Evolutionary conservation across 2,113 vertebrate genomes (phyloP), one percentile per base, ranked within the genome.

Genomic region (Phaethornis superciliosus): DNA sequence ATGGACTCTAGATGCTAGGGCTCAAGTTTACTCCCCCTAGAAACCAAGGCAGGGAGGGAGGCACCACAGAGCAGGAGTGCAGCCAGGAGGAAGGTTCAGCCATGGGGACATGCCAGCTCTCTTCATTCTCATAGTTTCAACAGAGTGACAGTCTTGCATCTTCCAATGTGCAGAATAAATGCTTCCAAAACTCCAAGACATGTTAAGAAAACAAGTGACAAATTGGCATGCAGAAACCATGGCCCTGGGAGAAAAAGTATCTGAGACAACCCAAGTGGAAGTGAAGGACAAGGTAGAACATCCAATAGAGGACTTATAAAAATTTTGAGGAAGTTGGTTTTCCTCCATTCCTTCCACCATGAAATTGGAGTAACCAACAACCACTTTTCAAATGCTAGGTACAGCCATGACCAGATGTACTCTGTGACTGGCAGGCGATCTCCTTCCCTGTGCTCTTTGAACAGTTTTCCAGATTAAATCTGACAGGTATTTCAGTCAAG

Each of bases 21-120:
- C 51, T 69, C 15, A 40, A 64, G 30, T 26, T 81, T 40, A 23
- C 11, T 49, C 70, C 35, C 27, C n/a, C 24, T 16, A 9, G 35
- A 8, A 40, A 22, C 3, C 0, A 60, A 75, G 54, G 17, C n/a
- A 74, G 32, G 16, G 27, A 69, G 8, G 40, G 40, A 40, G 11
- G 40, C 40, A 40, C 8, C 2, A 0, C 15, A 24, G 51, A 72
- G 40, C 42, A 27, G 21, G 22, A 59, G 12, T 7, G 20, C 12
- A 32, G 35, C 18, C 54, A 72, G 60, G 12, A 75, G 32, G 28
- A 6, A 37, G 20, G 17, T 4, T 52, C 12, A 56, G 40, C 17
- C 2, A 0, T 3, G 15, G 46, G 5, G 47, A 1, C 0, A 0
- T 20, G 32, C 13, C 23, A 69, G 37, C 13, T 44, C 17, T 55